Conservation (phyloP, 2,113 vertebrate species). For the Lucifuga dentata region DNA sequence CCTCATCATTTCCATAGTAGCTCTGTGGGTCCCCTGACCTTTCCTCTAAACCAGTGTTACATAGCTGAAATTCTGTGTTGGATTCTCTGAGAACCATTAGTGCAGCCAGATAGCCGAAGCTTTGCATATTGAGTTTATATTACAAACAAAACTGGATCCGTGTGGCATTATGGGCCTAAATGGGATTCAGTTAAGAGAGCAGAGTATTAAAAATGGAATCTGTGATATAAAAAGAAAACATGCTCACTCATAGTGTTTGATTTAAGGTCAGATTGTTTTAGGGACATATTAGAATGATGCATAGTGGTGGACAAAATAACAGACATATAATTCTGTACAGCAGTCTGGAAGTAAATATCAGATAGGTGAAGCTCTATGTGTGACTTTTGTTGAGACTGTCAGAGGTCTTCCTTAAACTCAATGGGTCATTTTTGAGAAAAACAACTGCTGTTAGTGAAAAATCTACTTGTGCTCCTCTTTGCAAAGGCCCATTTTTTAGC, state of each 20-base stretch:
- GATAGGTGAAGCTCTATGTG: too few species aligned
- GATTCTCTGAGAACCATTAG: not conserved
- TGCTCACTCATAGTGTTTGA: slow-evolving; percentile 1
- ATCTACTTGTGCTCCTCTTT: too few species aligned
- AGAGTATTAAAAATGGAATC: not conserved
- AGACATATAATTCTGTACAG: too few species aligned
- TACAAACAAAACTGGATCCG: slow-evolving; percentile 17
- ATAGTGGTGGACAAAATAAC: not conserved
- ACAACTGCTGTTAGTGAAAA: too few species aligned
- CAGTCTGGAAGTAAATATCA: too few species aligned
- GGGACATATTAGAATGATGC: too few species aligned
- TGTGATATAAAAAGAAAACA: slow-evolving; percentile 14
- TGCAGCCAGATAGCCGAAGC: not conserved
- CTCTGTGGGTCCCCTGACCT: slow-evolving; percentile 61
- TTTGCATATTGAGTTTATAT: not conserved
- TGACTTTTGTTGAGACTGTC: too few species aligned
- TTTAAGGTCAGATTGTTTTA: not conserved
- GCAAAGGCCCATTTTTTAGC: too few species aligned
- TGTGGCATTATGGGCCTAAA: slow-evolving; percentile 22
- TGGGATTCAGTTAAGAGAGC: slow-evolving; percentile 20
- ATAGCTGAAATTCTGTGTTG: slow-evolving; percentile 53
- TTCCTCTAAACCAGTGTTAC: slow-evolving; percentile 16
- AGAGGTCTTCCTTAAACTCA: too few species aligned
- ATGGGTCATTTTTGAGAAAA: too few species aligned
- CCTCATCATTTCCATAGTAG: not conserved